Base-by-base conservation (phyloP, 2,888 invertebrate genomes). In the Drosophila parthenogenetica region DNA sequence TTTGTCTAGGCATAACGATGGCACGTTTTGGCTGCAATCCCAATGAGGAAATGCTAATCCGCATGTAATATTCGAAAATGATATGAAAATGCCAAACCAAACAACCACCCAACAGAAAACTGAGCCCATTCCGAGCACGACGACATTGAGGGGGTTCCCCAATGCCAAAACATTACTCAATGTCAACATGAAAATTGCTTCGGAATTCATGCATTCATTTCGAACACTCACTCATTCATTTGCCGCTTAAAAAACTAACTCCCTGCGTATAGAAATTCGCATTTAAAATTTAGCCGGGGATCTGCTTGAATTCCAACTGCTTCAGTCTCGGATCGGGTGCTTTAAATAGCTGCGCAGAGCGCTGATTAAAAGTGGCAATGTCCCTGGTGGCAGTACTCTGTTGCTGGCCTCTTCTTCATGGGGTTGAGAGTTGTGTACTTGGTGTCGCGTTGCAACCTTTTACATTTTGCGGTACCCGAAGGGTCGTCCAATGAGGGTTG, bases 21-120 rank as follows among this genome's bases (percentile, higher is more conserved):
- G 88, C 88, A 87, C 89, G 87, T 87, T 84, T 73, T 71, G 81
- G 79, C 72, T 84, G 84, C 87, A 76, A 87, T 76, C 74, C 84
- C 85, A 70, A 84, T 75, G 81, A 75, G 77, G 69, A 89, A 89
- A 89, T 89, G 86, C 90, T 89, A 89, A 89, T 89, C 89, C 90
- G 86, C 90, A 85, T 87, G 89, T 90, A 90, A 90, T 90, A 89
- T 89, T 83, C 86, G 86, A 87, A 89, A 90, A 88, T 87, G 81
- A 79, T 79, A 89, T 78, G 82, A 81, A 90, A 89, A 89, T 90
- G 78, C 89, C 82, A 79, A 72, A 70, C 83, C 87, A 83, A 83
- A 83, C 89, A 85, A 88, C 89, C 83, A 85, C 86, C 82, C 88
- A 77, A 60, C 65, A 63, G 65, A 43, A 70, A 55, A 63, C 53